Evolutionary conservation across 2,888 invertebrate genomes (phyloP).

Genomic region (Sicus ferrugineus): DNA sequence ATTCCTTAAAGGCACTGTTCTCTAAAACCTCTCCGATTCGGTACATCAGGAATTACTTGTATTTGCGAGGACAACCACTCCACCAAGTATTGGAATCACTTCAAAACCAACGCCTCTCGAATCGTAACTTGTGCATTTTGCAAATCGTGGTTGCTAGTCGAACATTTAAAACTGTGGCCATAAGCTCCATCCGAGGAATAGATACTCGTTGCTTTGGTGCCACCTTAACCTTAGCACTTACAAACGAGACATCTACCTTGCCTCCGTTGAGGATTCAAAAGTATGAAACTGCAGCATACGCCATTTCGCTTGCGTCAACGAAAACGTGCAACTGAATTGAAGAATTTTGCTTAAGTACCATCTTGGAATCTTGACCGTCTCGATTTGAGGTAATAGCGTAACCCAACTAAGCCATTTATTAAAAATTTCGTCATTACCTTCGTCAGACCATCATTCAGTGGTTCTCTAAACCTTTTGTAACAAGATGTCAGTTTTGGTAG

Average conservation of each 20-base stretch:
- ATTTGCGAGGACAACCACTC: slow-evolving; percentile 40
- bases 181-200: slow-evolving; percentile 2
- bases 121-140: background rate
- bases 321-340: too few relatives aligned
- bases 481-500: background rate
- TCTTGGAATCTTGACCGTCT: too few relatives aligned
- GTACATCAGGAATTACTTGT: slow-evolving; percentile 41
- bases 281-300: background rate
- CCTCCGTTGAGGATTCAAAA: background rate
- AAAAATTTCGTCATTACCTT: background rate
- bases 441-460: background rate
- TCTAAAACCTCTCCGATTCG: slow-evolving; percentile 40
- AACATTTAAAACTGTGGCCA: background rate
- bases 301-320: too few relatives aligned
- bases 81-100: background rate
- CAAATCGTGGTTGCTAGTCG: background rate
- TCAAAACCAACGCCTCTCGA: background rate
- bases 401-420: background rate
- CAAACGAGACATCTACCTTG: background rate
- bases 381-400: background rate
- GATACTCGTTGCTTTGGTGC: slow-evolving; percentile 3
- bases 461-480: background rate
- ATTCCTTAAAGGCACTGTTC: slow-evolving; percentile 29
- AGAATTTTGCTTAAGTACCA: too few relatives aligned
- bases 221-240: background rate